phyloP scores from a whole-genome alignment of 2,888 invertebrate species.

The Escarpia spicata region DNA sequence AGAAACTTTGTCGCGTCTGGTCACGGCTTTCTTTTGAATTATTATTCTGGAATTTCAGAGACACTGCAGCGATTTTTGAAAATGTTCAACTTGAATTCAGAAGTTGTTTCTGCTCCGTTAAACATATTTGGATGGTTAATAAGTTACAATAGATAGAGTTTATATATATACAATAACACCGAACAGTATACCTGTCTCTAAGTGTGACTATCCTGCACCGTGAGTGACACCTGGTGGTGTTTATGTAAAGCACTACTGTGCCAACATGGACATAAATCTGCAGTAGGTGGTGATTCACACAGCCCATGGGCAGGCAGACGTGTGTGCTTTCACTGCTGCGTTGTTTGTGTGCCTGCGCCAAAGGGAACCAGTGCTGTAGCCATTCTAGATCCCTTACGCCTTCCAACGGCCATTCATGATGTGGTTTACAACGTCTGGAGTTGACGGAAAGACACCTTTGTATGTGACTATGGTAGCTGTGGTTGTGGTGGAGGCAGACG shows the following conservation, averaged over 20 bases:
- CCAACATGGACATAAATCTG: neutral
- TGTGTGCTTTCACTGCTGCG: neutral
- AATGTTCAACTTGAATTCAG: no score
- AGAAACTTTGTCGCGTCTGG: no score
- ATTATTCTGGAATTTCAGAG: no score
- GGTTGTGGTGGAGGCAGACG: neutral
- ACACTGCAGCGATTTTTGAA: no score
- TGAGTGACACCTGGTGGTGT: slow-evolving; percentile 3
- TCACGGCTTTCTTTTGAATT: no score
- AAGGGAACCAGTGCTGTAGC: neutral
- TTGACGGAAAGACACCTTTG: neutral
- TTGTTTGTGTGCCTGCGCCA: neutral
- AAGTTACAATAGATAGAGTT: no score
- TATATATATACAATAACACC: no score
- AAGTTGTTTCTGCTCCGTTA: no score
- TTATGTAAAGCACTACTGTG: neutral
- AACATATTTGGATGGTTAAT: no score
- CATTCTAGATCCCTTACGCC: neutral
- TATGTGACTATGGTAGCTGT: neutral
- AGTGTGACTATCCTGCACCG: neutral
- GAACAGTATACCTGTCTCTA: neutral
- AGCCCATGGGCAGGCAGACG: neutral
- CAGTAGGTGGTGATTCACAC: neutral
- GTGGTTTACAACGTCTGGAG: neutral
- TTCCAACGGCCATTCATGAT: neutral